Base-by-base conservation (phyloP, 1,140 invertebrate genomes). In the Ylistrum balloti region DNA sequence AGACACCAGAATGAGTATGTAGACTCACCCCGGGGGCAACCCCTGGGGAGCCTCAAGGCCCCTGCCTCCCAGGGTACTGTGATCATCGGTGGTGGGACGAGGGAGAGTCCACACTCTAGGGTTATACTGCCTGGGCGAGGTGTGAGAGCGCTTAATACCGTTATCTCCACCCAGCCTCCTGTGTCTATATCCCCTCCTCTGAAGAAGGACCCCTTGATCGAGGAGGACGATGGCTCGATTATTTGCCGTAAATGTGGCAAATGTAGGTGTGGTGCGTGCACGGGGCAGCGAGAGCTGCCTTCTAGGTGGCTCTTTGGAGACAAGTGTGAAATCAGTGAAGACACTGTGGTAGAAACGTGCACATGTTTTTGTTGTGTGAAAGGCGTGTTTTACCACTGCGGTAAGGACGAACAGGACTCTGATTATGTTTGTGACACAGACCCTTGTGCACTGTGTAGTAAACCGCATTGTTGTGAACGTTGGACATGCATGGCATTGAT, bases 351-450 rank as follows among this genome's bases (percentile, higher is more conserved):
- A 91, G 98, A 99, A 96, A 98, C 98, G 95, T 97, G 97, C 88
- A 98, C 98, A 90, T 99, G 98, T 95, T 97, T 99, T 96, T 99
- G 98, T 96, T 99, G 98, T 96, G 98, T 98, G 92, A 98, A 99
- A 95, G 98, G 98, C 85, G 95, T 98, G 38, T 98, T 99, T 96
- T 99, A 99, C 96, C 98, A 99, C 95, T 99, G 98, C 96, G 97
- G 97, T 91, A 97, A 98, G 94, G 98, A 98, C 93, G 97, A 97
- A 91, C 97, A 98, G 91, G 97, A 97, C 86, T 88, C 86, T 0
- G 93, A 94, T 15, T 97, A 97, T 88, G 96, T 97, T 90, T 98
- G 97, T 95, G 98, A 98, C 92, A 98, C 98, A 96, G 97, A 98
- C 96, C 98, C 98, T 3, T 98, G 98, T 96, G 98, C 98, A 87